Base-by-base conservation (phyloP, 2,113 vertebrate species). In the Paradoxurus hermaphroditus region DNA sequence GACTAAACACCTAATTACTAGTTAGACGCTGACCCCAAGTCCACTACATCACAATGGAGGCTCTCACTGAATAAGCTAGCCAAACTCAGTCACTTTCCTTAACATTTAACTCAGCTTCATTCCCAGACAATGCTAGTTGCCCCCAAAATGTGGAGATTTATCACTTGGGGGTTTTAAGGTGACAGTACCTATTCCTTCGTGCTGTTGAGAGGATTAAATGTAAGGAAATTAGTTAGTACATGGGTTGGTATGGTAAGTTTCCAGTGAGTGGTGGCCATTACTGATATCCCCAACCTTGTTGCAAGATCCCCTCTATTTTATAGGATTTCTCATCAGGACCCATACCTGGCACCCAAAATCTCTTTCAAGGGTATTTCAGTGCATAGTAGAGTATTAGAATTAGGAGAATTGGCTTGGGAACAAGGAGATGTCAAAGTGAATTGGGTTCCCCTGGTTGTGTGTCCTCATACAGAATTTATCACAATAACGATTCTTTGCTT, bases 121-220 rank as follows among this genome's bases (percentile, higher is more conserved):
- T 13, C 44, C 7, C 14, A 59, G 84, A 39, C 19, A 39, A 73
- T 44, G 7, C 7, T 46, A 49, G 23, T 51, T 29, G 41, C 25
- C 68, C 15, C 41, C 65, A 36, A 49, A 72, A 68, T 56, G 27
- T 46, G 10, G 49, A 23, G 29, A 27, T 36, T 75, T 11, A 4
- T n/a, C 4, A 63, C 0, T 0, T 31, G 31, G 46, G 23, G 23
- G 5, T 65, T 65, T 0, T 13, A 27, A 46, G 36, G 18, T 7
- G n/a, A 23, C 11, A 77, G 59, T 62, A 11, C 25, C 29, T 67
- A 5, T 39, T 4, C 11, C 16, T 67, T 27, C 9, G n/a, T 41
- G 25, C 7, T 29, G 1, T 41, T 9, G 25, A 15, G 9, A 86
- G 31, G 67, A n/a, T 46, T 62, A 4, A 68, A 44, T 39, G 8